Conservation (phyloP, 30 jellyfish, hydroid and myxozoan genomes). For the Aurelia coerulea region DNA sequence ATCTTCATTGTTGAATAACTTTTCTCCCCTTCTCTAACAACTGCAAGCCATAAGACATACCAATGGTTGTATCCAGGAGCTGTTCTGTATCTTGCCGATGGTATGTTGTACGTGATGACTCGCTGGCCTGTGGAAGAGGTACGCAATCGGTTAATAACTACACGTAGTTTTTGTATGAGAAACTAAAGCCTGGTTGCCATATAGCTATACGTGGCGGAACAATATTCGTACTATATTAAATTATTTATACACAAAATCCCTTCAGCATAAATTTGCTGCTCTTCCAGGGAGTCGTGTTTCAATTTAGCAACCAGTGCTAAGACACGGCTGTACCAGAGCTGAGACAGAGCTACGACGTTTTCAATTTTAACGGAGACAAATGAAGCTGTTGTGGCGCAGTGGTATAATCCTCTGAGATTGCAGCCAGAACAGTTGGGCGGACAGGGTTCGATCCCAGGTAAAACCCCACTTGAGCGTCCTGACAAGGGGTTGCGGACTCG, state of each 20-base stretch:
- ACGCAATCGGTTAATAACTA: too few species aligned
- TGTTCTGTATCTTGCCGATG: constrained; percentile 41
- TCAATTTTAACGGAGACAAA: constrained; percentile 8
- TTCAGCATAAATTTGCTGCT: too few species aligned
- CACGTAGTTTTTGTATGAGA: too few species aligned
- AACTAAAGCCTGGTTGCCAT: background rate
- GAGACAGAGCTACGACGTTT: background rate
- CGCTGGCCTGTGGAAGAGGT: constrained; percentile 14
- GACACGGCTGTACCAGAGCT: constrained; percentile 27
- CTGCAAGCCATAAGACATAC: constrained; percentile 62
- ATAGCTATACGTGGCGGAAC: background rate
- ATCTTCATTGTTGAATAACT: background rate
- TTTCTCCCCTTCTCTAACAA: constrained; percentile 37
- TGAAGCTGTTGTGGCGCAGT: too few species aligned
- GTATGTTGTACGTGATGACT: background rate
- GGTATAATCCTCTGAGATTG: too few species aligned
- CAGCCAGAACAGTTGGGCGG: too few species aligned
- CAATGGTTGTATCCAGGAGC: constrained; percentile 28
- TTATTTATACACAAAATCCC: too few species aligned
- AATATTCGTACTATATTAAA: too few species aligned
- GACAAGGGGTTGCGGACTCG: too few species aligned
- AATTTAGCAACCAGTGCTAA: background rate
- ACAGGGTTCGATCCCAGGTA: too few species aligned
- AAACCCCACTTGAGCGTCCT: too few species aligned
- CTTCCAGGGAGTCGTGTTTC: too few species aligned